Evolutionary conservation across 1,140 invertebrate genomes (phyloP).

Genomic region (Meloidogyne chitwoodi): DNA sequence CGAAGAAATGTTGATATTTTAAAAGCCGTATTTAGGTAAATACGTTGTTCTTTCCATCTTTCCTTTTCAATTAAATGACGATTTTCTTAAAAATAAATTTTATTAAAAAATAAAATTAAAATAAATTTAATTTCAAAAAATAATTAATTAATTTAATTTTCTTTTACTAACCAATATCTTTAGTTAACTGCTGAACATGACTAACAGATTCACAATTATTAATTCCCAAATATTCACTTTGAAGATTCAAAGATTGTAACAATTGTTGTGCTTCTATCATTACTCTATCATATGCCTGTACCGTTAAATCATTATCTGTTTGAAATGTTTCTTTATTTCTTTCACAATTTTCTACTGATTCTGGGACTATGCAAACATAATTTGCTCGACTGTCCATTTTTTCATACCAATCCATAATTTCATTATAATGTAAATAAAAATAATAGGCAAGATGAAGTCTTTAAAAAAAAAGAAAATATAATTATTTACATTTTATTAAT

Average conservation of each 20-base stretch:
- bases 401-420: conserved; percentile 66
- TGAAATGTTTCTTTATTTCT: conserved; percentile 46
- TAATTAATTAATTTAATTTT: not conserved
- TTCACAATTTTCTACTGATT: conserved; percentile 39
- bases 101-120: not conserved
- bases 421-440: conserved; percentile 92
- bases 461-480: not conserved
- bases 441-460: conserved; percentile 76
- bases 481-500: too few species aligned
- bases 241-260: conserved; percentile 26
- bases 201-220: conserved; percentile 34
- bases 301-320: conserved; percentile 46
- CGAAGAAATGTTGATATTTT: conserved; percentile 27
- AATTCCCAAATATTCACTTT: conserved; percentile 35
- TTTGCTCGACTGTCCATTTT: conserved; percentile 25
- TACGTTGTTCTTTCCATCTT: conserved; percentile 42
- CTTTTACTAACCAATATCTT: conserved; percentile 29
- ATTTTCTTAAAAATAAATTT: conserved; percentile 39
- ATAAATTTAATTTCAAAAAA: not conserved
- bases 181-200: conserved; percentile 31
- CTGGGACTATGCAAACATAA: conserved; percentile 27
- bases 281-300: conserved; percentile 48
- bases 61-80: conserved; percentile 35
- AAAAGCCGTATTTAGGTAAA: conserved; percentile 27
- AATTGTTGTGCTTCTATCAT: conserved; percentile 47